phyloP scores from a whole-genome alignment of 2,113 vertebrate species.

The Crotalus helleri region DNA sequence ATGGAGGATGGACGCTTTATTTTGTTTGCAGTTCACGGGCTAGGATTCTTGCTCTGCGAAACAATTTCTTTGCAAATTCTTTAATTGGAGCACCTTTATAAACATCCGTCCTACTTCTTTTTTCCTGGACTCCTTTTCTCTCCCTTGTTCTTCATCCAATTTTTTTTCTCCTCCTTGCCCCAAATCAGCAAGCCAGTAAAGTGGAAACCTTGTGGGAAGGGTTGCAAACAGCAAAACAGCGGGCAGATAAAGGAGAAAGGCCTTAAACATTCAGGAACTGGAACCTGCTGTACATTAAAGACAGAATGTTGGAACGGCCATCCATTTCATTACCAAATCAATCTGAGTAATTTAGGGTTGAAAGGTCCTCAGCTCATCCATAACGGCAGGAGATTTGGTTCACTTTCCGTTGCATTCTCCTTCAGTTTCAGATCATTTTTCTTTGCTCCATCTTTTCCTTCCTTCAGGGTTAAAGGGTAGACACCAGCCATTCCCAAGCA shows the following conservation, averaged over 20 bases:
- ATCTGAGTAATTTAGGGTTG: neutral
- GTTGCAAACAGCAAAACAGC: neutral
- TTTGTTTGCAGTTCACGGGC: neutral
- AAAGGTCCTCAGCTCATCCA: no score
- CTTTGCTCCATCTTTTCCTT: neutral
- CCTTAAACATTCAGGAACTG: neutral
- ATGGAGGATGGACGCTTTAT: neutral
- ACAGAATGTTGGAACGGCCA: neutral
- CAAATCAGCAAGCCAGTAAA: neutral
- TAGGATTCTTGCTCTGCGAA: constrained; percentile 18
- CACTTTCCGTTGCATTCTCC: neutral
- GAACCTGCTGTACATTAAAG: neutral
- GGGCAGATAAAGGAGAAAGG: neutral
- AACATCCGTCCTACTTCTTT: neutral
- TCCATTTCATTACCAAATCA: neutral
- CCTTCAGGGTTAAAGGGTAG: neutral
- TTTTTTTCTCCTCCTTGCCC: neutral
- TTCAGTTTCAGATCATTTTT: neutral
- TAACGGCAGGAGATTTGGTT: neutral
- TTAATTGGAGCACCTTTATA: neutral
- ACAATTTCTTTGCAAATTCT: neutral
- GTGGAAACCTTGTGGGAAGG: no score
- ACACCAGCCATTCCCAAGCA: neutral
- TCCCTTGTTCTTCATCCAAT: neutral
- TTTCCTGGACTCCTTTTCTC: neutral